Evolutionary conservation across 2,797 vertebrate genomes (phyloP), one percentile per base, ranked within the genome.

Genomic region (Bradypus variegatus): DNA sequence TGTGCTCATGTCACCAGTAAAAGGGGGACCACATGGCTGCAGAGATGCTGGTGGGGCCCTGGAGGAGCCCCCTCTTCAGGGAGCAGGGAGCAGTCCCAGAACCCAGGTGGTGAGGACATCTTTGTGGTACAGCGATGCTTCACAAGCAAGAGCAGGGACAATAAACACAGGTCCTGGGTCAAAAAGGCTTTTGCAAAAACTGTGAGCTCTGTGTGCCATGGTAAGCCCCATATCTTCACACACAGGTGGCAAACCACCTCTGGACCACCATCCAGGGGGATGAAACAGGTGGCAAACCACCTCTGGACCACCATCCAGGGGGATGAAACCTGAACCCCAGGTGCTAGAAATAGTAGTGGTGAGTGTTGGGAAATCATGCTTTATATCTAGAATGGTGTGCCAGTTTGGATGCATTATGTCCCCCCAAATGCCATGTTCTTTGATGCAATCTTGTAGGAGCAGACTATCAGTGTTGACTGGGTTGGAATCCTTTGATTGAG

Each of bases 61-160:
- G 67, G 8, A 18, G 10, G 50, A 50, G 50, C 50, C 10, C 50
- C 50, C 14, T 50, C 50, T 11, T 65, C 64, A 33, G 31, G 64
- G 64, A 31, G 13, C 25, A 6, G 31, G 33, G 27, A 33, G 33
- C 64, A 5, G 6, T 33, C 50, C 2, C 2, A 16, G 64, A 6
- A 33, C 64, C 64, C 21, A 9, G 16, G 15, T 67, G 31, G 5
- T 18, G 2, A 10, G 18, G 19, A 36, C 8, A 19, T 36, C 67
- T n/a, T 36, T 19, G n/a, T 69, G 67, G n/a, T 9, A 3, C 18
- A 21, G 16, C 80, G 84, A 94, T 48, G 55, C 85, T 92, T 94
- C 88, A 89, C 82, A 90, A 48, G 91, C 92, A 90, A 18, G 86
- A 94, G 95, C 94, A 95, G 89, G 92, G 58, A 4, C 89, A 69